Conservation (phyloP, 2,113 vertebrate genomes). For the Pogona vitticeps region DNA sequence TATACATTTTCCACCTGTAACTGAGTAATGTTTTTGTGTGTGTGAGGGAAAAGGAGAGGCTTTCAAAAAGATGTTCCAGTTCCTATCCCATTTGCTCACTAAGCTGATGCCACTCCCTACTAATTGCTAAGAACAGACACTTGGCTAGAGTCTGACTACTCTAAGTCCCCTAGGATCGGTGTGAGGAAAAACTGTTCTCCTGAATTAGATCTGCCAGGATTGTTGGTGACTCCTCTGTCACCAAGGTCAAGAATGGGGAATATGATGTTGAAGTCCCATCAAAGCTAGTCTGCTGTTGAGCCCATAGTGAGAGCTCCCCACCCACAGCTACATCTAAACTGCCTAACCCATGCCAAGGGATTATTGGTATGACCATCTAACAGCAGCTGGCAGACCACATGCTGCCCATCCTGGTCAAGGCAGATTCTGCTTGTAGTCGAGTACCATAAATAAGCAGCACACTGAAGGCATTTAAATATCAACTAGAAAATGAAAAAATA, state of each 20-base stretch:
- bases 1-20: conserved; percentile 72
- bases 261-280: no score
- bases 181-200: neutral
- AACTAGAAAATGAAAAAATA: neutral
- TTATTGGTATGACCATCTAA: no score
- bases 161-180: no score
- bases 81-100: no score
- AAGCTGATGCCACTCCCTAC: neutral
- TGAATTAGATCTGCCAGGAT: neutral
- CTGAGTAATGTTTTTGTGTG: neutral
- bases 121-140: neutral
- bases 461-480: neutral
- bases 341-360: no score
- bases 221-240: neutral
- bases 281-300: no score
- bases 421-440: neutral
- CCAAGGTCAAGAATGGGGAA: no score
- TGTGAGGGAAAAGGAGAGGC: neutral
- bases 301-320: no score
- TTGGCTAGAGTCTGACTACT: neutral
- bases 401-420: no score
- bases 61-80: neutral
- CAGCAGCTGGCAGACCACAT: no score
- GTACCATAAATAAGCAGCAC: neutral
- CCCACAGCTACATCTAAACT: no score